Base-by-base conservation (phyloP, 2,888 invertebrate species). In the Lasius platythorax region DNA sequence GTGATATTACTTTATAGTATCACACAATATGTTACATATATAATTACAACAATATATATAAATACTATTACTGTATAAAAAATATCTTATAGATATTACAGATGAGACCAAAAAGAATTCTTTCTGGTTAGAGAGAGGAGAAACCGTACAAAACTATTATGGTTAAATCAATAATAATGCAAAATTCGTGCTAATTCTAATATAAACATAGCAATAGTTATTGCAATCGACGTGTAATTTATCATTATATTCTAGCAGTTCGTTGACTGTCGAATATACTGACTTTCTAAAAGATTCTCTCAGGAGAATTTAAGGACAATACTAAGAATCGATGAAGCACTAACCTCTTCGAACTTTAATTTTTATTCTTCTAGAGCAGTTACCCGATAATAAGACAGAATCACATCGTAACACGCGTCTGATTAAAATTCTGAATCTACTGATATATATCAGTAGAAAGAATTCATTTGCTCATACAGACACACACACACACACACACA, bases 261-360 rank as follows among this genome's bases (percentile, higher is more conserved):
- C 85, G 85, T 89, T 84, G 82, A 87, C 81, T 73, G 70, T 78
- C n/a, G n/a, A 37, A 84, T 73, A 23, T 88, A 79, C 61, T 85
- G 79, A 85, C 67, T 85, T 83, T 85, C 81, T 30, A 12, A 70
- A 73, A 72, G 83, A 75, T 15, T 63, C 70, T 68, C 82, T 83
- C 75, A 33, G 33, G 89, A 90, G 81, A 89, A 89, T 86, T 89
- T 76, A 84, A 81, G 63, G 75, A 75, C 85, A 82, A 85, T 90
- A 82, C 40, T 76, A 63, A 89, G 83, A 85, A 86, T 90, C 86
- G 86, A 87, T 85, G 82, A 74, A 86, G 73, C 84, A 84, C 82
- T 87, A 82, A 87, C 81, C 83, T 75, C 66, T 67, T 70, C 46
- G 78, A 85, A 84, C 61, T 70, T 83, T 84, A 86, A 89, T 87